Evolutionary conservation across 2,888 invertebrate genomes (phyloP).

Genomic region (Adelphocoris suturalis): DNA sequence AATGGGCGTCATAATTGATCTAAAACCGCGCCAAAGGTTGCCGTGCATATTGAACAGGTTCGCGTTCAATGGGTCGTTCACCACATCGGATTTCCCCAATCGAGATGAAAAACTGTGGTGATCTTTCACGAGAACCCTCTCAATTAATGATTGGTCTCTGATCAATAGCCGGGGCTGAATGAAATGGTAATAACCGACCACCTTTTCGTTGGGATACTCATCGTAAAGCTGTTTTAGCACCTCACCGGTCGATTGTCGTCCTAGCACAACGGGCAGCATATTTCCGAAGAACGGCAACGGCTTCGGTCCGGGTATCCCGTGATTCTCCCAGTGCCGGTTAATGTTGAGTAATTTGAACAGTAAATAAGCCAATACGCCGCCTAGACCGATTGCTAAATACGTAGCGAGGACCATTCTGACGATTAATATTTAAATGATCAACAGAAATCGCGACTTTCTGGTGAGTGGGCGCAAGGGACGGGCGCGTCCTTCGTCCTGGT

Average conservation of each 20-base stretch:
- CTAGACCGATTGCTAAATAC: neutral
- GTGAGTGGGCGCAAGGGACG: neutral
- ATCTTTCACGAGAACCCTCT: constrained; percentile 67
- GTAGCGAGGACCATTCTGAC: neutral
- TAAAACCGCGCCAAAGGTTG: constrained; percentile 33
- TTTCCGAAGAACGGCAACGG: constrained; percentile 72
- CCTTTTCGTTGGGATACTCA: constrained; percentile 59
- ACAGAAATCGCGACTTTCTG: neutral
- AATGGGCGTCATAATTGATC: constrained; percentile 58
- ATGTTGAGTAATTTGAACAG: constrained; percentile 13
- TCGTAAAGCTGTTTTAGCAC: constrained; percentile 43
- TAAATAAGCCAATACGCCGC: neutral
- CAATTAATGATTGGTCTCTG: constrained; percentile 35
- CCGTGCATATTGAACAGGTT: constrained; percentile 65
- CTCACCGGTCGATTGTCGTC: neutral
- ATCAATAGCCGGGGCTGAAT: constrained; percentile 42
- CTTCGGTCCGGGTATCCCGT: constrained; percentile 55
- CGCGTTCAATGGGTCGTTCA: constrained; percentile 56
- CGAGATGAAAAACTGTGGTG: constrained; percentile 61
- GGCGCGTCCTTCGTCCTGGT: neutral
- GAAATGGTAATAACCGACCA: constrained; percentile 66
- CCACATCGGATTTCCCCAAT: constrained; percentile 45
- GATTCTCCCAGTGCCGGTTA: constrained; percentile 68
- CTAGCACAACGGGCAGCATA: constrained; percentile 39
- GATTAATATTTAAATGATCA: neutral